Conservation (phyloP, 2,113 vertebrate genomes). For the Eubucco bourcierii region DNA sequence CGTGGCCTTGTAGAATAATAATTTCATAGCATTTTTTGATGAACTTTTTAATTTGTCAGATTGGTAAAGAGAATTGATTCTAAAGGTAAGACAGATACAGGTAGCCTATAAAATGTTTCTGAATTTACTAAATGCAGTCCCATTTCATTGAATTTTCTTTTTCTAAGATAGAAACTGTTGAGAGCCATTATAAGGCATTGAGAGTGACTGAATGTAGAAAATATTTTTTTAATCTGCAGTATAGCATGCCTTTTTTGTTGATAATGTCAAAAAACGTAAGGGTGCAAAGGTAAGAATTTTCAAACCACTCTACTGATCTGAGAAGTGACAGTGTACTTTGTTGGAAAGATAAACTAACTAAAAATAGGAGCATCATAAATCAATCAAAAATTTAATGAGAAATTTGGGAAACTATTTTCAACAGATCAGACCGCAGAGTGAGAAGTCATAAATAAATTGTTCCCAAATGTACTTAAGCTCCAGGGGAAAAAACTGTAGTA, state of each 20-base stretch:
- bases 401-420: conserved; percentile 29
- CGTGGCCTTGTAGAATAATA: background rate
- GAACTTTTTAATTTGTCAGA: background rate
- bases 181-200: background rate
- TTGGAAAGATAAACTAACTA: background rate
- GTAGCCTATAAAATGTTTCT: background rate
- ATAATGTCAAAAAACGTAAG: background rate
- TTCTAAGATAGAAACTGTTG: background rate
- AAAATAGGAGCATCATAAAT: background rate
- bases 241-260: background rate
- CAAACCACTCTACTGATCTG: background rate
- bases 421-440: background rate
- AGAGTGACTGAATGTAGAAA: background rate
- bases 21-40: background rate
- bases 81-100: background rate
- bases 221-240: background rate
- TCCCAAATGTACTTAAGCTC: background rate
- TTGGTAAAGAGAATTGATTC: background rate
- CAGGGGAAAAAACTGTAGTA: background rate
- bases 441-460: conserved; percentile 28
- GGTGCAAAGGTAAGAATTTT: background rate
- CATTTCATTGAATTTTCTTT: background rate
- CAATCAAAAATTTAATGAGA: conserved; percentile 13
- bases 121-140: background rate
- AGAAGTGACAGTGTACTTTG: background rate